Evolutionary conservation across 2,888 invertebrate species (phyloP), one percentile per base, ranked within the genome.

Genomic region (Deilephila porcellus): DNA sequence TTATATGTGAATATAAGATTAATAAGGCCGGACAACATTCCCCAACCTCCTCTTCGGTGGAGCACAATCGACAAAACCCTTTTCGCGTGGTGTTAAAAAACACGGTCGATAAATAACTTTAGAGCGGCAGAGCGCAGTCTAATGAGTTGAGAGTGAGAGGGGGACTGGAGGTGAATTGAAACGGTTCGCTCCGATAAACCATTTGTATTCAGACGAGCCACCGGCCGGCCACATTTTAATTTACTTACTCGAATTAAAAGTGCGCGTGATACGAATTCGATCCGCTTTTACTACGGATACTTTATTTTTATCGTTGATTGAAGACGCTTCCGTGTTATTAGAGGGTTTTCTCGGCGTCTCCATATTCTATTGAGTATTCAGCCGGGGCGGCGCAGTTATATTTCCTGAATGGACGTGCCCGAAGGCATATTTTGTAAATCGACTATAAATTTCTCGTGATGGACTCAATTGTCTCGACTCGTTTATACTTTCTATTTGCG

Each of bases 201-300:
- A 93, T 94, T 94, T 93, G 94, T 93, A 94, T 94, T 94, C 94
- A 92, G 91, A 91, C 89, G 82, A 84, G 81, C 82, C 76, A 79
- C 76, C 84, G 86, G 83, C 88, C 87, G 82, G 93, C 92, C 93
- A 90, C 93, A 91, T 93, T 94, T 94, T 94, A 94, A 94, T 94
- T 94, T 94, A 94, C 93, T 94, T 93, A 93, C 89, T 86, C 87
- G 90, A 93, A 93, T 94, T 93, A 93, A 93, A 93, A 93, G 78
- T 90, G 92, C 88, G 92, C 94, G 94, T 94, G 94, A 91, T 93
- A 86, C 87, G 93, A 93, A 93, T 93, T 76, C 87, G 83, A 91
- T 90, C 85, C 83, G 81, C 77, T 87, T 88, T 89, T 85, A 88
- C 84, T 86, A 76, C 82, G 86, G 67, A 91, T 88, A 90, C 92